Percentiles rank a stretch among this genome's conserved stretches.
phyloP scores from a whole-genome alignment of 2,888 invertebrate genomes.

The Tineola bisselliella region DNA sequence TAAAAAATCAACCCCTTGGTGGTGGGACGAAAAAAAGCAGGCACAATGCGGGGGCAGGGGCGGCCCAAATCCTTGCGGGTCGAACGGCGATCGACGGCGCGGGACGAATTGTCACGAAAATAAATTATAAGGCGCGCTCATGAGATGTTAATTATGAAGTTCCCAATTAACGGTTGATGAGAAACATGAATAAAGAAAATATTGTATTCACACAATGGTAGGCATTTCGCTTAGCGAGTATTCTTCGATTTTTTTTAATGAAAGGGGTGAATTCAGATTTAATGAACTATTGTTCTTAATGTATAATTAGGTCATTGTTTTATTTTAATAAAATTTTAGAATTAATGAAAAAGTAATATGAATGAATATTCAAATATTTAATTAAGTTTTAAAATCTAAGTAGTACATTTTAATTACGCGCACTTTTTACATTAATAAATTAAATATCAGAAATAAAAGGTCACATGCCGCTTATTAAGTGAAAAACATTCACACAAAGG shows the following conservation, averaged over 20 bases:
- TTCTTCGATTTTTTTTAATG: background rate
- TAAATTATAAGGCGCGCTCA: slow-evolving; percentile 10
- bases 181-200: slow-evolving; percentile 3
- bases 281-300: slow-evolving; percentile 4
- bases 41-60: slow-evolving; percentile 47
- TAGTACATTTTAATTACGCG: too few relatives aligned
- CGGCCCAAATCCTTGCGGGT: slow-evolving; percentile 55
- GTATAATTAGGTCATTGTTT: background rate
- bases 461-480: too few relatives aligned
- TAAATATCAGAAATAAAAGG: too few relatives aligned
- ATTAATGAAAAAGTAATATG: too few relatives aligned
- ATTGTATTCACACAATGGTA: background rate
- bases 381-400: too few relatives aligned
- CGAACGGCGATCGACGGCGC: slow-evolving; percentile 52
- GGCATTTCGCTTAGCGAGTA: background rate
- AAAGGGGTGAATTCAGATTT: slow-evolving; percentile 5
- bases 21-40: slow-evolving; percentile 61
- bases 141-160: slow-evolving; percentile 2
- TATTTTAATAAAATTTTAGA: background rate
- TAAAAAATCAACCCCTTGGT: slow-evolving; percentile 69
- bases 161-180: slow-evolving; percentile 3
- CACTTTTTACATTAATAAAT: too few relatives aligned
- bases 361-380: too few relatives aligned
- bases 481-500: too few relatives aligned
- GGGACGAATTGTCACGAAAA: slow-evolving; percentile 53